These are phyloP conservation scores for Cantharis flavilabris DNA, from an alignment of 2,888 invertebrate genomes.

Conservation along the genomic window DNA sequence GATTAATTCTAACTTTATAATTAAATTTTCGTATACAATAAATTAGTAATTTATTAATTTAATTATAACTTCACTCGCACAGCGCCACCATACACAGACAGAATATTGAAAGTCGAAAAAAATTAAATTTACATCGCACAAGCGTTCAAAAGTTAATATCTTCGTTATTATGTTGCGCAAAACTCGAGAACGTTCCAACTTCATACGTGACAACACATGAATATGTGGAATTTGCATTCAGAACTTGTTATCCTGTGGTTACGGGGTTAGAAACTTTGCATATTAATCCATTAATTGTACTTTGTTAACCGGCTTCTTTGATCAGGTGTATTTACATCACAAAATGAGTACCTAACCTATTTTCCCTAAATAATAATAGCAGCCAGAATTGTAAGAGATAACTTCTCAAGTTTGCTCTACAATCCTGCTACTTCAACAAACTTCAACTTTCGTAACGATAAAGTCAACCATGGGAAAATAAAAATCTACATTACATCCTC, in stretches of 20 bases:
- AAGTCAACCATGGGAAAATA: no score
- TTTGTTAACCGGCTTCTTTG: conserved; percentile 34
- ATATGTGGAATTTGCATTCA: conserved; percentile 36
- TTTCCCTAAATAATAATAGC: not conserved
- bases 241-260: conserved; percentile 28
- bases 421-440: no score
- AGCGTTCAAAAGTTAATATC: conserved; percentile 11
- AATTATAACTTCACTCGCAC: not conserved
- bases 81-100: not conserved
- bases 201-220: conserved; percentile 33
- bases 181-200: conserved; percentile 26
- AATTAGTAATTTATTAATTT: not conserved
- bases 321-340: not conserved
- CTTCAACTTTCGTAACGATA: no score
- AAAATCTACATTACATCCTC: no score
- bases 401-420: not conserved
- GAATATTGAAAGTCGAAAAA: not conserved
- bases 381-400: not conserved
- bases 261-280: conserved; percentile 35
- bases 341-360: not conserved
- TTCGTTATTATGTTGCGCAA: conserved; percentile 21
- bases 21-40: not conserved
- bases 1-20: not conserved
- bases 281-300: conserved; percentile 41
- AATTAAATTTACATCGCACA: not conserved